A percentile compares a stretch with the other conserved stretches of the same genome.
These are phyloP conservation scores for Ditylenchus dipsaci DNA, from an alignment of 1,140 invertebrate genomes.

Conservation along the genomic window DNA sequence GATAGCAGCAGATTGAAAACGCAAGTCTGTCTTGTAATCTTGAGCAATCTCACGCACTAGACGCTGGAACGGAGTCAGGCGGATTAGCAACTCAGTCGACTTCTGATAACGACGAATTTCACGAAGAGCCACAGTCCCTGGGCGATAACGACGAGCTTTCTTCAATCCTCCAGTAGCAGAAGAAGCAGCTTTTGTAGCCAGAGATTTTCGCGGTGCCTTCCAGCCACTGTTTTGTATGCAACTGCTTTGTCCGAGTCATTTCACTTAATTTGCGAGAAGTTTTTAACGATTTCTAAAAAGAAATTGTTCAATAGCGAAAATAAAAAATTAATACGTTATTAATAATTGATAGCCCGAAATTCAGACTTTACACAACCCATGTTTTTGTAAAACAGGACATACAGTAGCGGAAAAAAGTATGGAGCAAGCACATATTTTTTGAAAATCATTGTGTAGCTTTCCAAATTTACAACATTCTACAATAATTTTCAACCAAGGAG, in stretches of 20 bases:
- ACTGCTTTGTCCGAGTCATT: neutral
- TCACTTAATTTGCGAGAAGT: no score
- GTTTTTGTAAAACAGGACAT: no score
- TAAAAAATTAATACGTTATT: no score
- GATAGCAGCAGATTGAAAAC: slow-evolving; percentile 72
- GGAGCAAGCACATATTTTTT: no score
- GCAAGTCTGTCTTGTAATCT: slow-evolving; percentile 72
- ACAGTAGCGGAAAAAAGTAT: no score
- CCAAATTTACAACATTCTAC: no score
- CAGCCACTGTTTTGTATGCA: neutral
- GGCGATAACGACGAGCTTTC: slow-evolving; percentile 66
- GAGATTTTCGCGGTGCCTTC: neutral
- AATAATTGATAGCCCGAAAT: no score
- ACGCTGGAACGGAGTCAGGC: slow-evolving; percentile 62
- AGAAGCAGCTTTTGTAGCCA: neutral
- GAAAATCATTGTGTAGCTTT: no score
- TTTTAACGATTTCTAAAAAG: no score
- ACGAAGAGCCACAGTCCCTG: slow-evolving; percentile 60
- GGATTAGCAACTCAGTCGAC: slow-evolving; percentile 71
- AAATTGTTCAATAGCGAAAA: no score
- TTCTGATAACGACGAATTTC: slow-evolving; percentile 64
- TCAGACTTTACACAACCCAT: no score
- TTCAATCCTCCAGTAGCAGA: slow-evolving; percentile 72
- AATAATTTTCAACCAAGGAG: no score
- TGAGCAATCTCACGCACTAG: slow-evolving; percentile 73